Evolutionary conservation across 2,888 invertebrate genomes (phyloP), one percentile per base, ranked within the genome.

Genomic region (Tenthredo amoena): DNA sequence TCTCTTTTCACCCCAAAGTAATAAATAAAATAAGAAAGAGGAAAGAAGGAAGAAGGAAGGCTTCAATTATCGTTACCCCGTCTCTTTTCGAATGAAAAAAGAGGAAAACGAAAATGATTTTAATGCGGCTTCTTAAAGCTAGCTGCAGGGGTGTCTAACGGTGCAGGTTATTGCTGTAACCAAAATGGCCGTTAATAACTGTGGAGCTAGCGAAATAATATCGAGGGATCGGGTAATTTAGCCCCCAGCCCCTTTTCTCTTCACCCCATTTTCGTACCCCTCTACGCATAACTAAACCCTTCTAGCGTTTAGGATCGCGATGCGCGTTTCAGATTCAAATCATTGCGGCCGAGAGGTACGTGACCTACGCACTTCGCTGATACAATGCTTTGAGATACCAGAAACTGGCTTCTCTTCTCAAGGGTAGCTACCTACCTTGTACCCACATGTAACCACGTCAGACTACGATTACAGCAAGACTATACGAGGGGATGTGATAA

Each of bases 221-320:
- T 83, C 83, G 50, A 83, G 68, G 83, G 83, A 40, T 71, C 68
- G 83, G 50, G 65, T 47, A 71, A 68, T 83, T 68, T 34, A 34
- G 26, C 62, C 81, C 68, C 31, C 37, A 21, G 26, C 50, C 68
- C 26, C 62, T 26, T 58, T 81, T 62, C 62, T 81, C 81, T 37
- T 81, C 81, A 81, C 58, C 81, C 62, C 37, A 58, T 58, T 62
- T 62, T n/a, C 26, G 12, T 31, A 34, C 68, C 9, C 47, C 47
- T 21, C n/a, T n/a, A 83, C 68, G 68, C 83, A 83, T 83, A 83
- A 50, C 83, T 83, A n/a, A 83, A 65, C 83, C 83, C 83, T 83
- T 47, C 83, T 18, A 71, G 83, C 83, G 43, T 83, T 83, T 50
- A 50, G 83, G 83, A 65, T 40, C 47, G 31, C 83, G 68, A 68